A percentile compares a stretch with the other conserved stretches of the same genome.
Evolutionary conservation across 1,140 invertebrate genomes (phyloP).

Genomic region (Sycophaga agraensis): DNA sequence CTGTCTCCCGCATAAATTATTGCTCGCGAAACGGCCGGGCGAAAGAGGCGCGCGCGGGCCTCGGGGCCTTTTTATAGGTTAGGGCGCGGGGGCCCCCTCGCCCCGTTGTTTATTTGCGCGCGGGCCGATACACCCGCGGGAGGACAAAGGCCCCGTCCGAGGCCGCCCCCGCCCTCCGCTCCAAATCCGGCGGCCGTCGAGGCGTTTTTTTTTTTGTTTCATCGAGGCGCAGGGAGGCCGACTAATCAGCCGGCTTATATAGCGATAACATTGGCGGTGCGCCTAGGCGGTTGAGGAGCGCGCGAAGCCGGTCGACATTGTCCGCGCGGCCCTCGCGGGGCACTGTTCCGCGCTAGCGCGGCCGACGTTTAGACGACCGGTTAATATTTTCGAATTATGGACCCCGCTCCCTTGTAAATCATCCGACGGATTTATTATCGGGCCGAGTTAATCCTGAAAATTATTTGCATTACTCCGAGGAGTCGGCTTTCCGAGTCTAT

Average conservation of each 20-base stretch:
- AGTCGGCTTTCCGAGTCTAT: constrained; percentile 11
- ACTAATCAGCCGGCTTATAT: constrained; percentile 16
- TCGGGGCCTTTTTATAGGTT: no score
- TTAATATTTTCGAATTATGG: constrained; percentile 11
- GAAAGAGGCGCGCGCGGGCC: constrained; percentile 53
- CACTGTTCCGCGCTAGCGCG: not conserved
- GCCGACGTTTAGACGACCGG: constrained; percentile 7
- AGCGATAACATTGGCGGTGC: no score
- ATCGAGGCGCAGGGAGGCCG: no score
- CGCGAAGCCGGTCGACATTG: not conserved
- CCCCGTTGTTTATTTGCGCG: no score
- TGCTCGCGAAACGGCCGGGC: constrained; percentile 50
- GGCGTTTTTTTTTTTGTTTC: no score
- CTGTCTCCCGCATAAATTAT: constrained; percentile 54
- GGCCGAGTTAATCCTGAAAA: constrained; percentile 16
- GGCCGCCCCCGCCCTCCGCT: no score
- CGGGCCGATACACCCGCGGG: no score
- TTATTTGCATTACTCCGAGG: constrained; percentile 7
- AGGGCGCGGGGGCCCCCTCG: no score
- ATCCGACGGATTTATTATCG: constrained; percentile 8
- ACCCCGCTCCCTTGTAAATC: constrained; percentile 11
- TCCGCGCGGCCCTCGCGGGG: no score
- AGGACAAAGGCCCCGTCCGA: no score
- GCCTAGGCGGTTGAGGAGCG: no score
- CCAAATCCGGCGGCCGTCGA: no score